phyloP scores from a whole-genome alignment of 2,113 vertebrate species.

The Drymodes brunneopygia region DNA sequence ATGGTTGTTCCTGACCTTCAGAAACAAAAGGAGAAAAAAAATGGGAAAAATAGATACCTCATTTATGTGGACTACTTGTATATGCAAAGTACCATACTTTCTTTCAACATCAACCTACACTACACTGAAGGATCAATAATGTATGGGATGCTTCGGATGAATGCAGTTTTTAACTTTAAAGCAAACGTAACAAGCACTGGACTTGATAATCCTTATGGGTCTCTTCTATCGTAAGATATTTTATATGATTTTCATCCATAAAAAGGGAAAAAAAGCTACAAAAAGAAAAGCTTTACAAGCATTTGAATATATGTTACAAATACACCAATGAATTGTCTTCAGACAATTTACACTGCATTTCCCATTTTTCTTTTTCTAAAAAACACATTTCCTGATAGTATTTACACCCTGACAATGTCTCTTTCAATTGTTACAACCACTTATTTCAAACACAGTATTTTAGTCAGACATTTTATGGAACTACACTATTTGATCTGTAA shows the following conservation, averaged over 20 bases:
- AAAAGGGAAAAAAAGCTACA: not conserved
- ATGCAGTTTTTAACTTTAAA: not conserved
- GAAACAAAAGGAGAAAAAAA: not conserved
- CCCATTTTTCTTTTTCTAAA: not conserved
- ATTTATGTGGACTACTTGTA: not conserved
- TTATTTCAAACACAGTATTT: not conserved
- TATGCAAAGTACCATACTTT: not conserved
- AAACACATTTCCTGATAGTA: not conserved
- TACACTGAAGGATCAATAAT: not conserved
- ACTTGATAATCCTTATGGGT: not conserved
- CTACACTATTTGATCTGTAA: not conserved
- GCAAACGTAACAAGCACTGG: rapidly evolving
- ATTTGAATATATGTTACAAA: not conserved
- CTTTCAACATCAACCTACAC: not conserved
- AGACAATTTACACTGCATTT: not conserved
- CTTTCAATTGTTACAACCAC: not conserved
- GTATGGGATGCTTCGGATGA: not conserved
- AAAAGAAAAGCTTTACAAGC: not conserved
- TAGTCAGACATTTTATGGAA: not conserved
- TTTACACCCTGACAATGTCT: not conserved
- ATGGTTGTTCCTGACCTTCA: not conserved
- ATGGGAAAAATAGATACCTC: not conserved
- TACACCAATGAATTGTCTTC: not conserved
- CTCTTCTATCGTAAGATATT: not conserved
- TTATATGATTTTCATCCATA: not conserved